Percentiles rank a stretch among this genome's conserved stretches.
Evolutionary conservation across 2,797 vertebrate genomes (phyloP).

Genomic region (Macrochelys suwanniensis): DNA sequence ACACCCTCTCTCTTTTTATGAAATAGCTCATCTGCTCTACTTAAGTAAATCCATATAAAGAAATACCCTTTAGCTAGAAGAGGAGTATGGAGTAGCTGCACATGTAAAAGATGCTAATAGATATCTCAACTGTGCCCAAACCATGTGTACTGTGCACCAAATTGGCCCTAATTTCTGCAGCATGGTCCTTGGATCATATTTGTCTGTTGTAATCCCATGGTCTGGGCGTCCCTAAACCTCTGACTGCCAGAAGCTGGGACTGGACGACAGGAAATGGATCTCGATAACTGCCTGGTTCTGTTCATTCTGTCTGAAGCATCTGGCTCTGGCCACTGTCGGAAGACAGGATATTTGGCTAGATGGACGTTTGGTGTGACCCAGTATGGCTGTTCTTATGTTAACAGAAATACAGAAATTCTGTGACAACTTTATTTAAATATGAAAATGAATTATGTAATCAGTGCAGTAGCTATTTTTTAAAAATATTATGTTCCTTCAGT

Average conservation of each 20-base stretch:
- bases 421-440: background rate
- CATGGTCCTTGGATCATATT: background rate
- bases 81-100: slow-evolving; percentile 27
- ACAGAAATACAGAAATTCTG: background rate
- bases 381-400: background rate
- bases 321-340: background rate
- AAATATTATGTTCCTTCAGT: background rate
- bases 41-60: background rate
- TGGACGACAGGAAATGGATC: background rate
- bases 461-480: background rate
- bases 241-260: background rate
- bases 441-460: background rate
- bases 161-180: background rate
- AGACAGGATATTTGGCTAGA: background rate
- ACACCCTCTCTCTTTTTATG: slow-evolving; percentile 23
- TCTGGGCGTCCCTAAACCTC: background rate
- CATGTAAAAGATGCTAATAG: background rate
- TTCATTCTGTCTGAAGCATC: background rate
- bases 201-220: background rate
- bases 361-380: background rate
- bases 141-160: background rate
- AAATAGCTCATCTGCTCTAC: slow-evolving; percentile 32
- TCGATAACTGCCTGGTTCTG: background rate
- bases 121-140: rapidly evolving
- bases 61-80: background rate